Evolutionary conservation across 2,113 vertebrate species (phyloP), one percentile per base, ranked within the genome.

Genomic region (Syrmaticus mikado): DNA sequence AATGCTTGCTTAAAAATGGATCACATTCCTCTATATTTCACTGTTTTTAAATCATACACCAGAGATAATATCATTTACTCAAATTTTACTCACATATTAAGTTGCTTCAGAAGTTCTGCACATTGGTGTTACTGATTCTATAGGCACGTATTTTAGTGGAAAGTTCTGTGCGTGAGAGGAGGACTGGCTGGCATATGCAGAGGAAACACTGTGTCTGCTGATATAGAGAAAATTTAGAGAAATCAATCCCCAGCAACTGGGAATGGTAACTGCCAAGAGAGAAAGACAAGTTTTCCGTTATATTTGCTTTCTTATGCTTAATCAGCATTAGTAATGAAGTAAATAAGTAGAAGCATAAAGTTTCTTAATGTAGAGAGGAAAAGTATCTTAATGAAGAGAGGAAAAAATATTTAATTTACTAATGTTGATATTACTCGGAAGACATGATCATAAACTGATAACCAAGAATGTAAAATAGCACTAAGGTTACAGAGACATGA

Each of bases 101-200:
- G 34, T 71, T n/a, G 6, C 5, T 73, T 79, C 28, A 73, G 7
- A 79, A 8, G 3, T 7, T 7, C 34, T 61, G 6, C 3, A 36
- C 2, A 0, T 8, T 13, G 7, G 2, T n/a, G 6, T 20, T 43
- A 6, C 38, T 72, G 28, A 17, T 52, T 65, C 32, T 24, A 17
- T n/a, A 67, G 8, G 38, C 38, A 18, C 10, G 13, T 7, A 8
- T 24, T 67, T 67, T 45, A 13, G 41, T 45, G 13, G 30, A 24
- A 45, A 43, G 20, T 15, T 45, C 19, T 58, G 30, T 9, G 36
- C 8, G 4, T 27, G 61, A 46, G 4, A 2, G 2, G 5, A 82
- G 19, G 10, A 79, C 34, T 10, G 28, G 4, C 21, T 65, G 3
- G 0, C 5, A 41, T 60, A 2, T 52, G 27, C 34, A 30, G 28